Evolutionary conservation across 2,113 vertebrate genomes (phyloP).

Genomic region (Lophius piscatorius): DNA sequence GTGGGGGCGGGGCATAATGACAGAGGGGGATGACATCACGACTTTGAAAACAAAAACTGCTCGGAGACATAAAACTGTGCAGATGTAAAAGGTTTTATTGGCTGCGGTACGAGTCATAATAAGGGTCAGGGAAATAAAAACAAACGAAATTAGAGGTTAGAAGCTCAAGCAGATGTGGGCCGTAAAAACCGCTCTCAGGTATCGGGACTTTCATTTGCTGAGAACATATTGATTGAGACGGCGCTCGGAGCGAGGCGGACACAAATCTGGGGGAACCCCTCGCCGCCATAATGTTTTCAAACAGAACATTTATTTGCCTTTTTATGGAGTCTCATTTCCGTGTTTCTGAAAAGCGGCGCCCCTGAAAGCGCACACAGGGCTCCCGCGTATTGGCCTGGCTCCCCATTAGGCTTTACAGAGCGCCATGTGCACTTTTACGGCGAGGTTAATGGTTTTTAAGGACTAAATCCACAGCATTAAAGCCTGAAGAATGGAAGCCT

Average conservation of each 20-base stretch:
- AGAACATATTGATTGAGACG: slow-evolving; percentile 38
- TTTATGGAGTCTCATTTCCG: slow-evolving; percentile 72
- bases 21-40: slow-evolving; percentile 8
- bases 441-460: slow-evolving; percentile 80
- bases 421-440: slow-evolving; percentile 81
- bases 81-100: slow-evolving; percentile 18
- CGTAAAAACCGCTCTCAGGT: slow-evolving; percentile 35
- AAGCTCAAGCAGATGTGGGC: slow-evolving; percentile 20
- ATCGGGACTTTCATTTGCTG: slow-evolving; percentile 42
- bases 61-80: slow-evolving; percentile 14
- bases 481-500: slow-evolving; percentile 57
- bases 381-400: slow-evolving; percentile 51
- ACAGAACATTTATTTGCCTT: slow-evolving; percentile 53
- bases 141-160: slow-evolving; percentile 10
- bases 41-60: slow-evolving; percentile 12
- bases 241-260: slow-evolving; percentile 31
- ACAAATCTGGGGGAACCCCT: slow-evolving; percentile 19
- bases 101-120: background rate
- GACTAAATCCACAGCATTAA: slow-evolving; percentile 74
- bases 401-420: slow-evolving; percentile 80
- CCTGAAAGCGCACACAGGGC: slow-evolving; percentile 57
- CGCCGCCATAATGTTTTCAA: slow-evolving; percentile 45
- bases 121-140: slow-evolving; percentile 5
- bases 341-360: slow-evolving; percentile 58
- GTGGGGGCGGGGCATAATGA: slow-evolving; percentile 3